These are phyloP conservation scores for Patella vulgata DNA, from an alignment of 1,140 invertebrate species.

Conservation along the genomic window DNA sequence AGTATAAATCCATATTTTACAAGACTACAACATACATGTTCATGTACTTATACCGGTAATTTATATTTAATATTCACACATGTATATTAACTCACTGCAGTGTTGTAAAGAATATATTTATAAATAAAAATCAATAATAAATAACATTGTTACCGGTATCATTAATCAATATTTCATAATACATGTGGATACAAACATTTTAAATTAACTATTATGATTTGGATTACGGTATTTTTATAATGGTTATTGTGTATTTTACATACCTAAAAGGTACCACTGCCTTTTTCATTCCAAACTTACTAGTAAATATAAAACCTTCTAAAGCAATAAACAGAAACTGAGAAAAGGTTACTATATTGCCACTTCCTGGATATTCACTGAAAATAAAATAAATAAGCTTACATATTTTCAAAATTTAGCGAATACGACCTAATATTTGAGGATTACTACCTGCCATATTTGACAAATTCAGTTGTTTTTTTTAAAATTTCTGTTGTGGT, in stretches of 20 bases:
- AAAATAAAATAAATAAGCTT: constrained; percentile 52
- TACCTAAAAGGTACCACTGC: constrained; percentile 72
- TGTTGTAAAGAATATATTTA: no score
- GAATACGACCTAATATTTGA: no score
- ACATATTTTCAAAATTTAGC: background rate
- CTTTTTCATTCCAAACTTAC: constrained; percentile 83
- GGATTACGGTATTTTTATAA: no score
- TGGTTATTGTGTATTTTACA: no score
- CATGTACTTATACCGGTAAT: no score
- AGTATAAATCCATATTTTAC: no score
- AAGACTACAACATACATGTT: no score
- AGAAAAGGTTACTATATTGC: constrained; percentile 92
- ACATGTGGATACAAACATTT: background rate
- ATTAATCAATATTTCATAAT: background rate
- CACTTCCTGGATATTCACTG: constrained; percentile 88
- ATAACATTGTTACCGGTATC: background rate
- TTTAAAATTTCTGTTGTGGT: no score
- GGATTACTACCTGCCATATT: no score
- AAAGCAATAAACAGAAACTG: constrained; percentile 92
- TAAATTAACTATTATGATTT: background rate
- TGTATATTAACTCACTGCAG: no score
- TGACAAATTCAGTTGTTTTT: no score
- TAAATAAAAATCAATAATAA: background rate
- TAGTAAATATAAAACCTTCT: constrained; percentile 90
- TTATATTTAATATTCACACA: no score